Evolutionary conservation across 1,140 invertebrate genomes (phyloP), one percentile per base, ranked within the genome.

Genomic region (Drosophila mayri): DNA sequence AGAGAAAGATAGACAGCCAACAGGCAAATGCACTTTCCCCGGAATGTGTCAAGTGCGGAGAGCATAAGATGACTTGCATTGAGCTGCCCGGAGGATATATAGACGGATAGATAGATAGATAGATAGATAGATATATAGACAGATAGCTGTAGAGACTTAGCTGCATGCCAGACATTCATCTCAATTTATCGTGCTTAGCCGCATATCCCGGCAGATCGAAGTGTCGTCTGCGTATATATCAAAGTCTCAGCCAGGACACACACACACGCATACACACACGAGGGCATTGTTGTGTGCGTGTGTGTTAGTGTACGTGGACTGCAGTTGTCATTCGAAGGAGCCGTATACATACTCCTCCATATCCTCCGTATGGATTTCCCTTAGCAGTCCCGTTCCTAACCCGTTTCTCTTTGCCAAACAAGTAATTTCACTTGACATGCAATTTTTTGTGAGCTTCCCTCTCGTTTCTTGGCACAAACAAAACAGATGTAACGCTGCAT

Each of bases 401-500:
- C 66, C 58, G 50, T 57, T 78, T 59, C 75, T 72, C 68, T 73
- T 79, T 73, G 66, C 78, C 81, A 85, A 90, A 90, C 85, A 84
- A 85, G 85, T 88, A 84, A 88, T 84, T 88, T 88, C 81, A 85
- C 85, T 90, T 88, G 81, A 81, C 85, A 88, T 90, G 81, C 81
- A 84, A 85, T 85, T 90, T 84, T 88, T 83, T 84, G 61, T 80
- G 30, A 67, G 72, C 62, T 62, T 43, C 35, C 14, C 44, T 14
- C 30, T 40, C 3, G 11, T 25, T 14, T 41, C 40, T 46, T 25
- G 41, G 25, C 18, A 62, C 84, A 87, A 76, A 71, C 76, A 83
- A 77, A 87, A 88, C 80, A 84, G 64, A 76, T 90, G 65, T 85
- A 88, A 73, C 63, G 43, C 64, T 68, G 68, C 59, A 68, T 57